Conservation (phyloP, 2,113 vertebrate species). For the Lophura nycthemera region DNA sequence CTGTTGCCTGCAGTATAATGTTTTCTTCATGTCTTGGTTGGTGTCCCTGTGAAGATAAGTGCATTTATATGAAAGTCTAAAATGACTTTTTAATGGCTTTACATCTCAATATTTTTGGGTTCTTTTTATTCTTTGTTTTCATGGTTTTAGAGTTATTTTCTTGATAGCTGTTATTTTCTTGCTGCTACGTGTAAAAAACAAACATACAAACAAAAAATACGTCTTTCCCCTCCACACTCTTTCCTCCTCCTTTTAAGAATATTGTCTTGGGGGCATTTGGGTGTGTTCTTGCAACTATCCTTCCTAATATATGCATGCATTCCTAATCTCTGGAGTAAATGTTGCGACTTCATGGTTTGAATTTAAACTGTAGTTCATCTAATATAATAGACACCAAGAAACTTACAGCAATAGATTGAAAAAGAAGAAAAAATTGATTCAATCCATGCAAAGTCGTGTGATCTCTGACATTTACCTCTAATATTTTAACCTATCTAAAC, state of each 20-base stretch:
- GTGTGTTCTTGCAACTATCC: constrained; percentile 14
- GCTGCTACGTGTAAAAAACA: constrained; percentile 3
- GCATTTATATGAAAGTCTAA: background rate
- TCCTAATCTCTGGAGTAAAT: constrained; percentile 66
- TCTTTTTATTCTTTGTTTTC: background rate
- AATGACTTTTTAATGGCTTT: background rate
- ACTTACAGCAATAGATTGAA: background rate
- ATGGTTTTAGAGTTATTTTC: background rate
- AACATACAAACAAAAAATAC: background rate
- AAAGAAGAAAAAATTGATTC: background rate
- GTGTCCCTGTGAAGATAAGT: constrained; percentile 41
- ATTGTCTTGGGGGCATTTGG: constrained; percentile 43
- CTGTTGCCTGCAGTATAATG: background rate
- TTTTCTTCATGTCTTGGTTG: constrained; percentile 25
- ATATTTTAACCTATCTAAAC: constrained; percentile 77
- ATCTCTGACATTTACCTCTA: constrained; percentile 69
- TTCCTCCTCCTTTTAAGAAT: constrained; percentile 22
- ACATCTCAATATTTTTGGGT: background rate
- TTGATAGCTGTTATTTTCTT: background rate
- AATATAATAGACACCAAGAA: background rate
- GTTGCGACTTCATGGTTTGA: constrained; percentile 63
- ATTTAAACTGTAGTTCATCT: constrained; percentile 11
- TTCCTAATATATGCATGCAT: constrained; percentile 64
- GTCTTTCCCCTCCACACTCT: background rate
- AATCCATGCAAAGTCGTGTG: constrained; percentile 49